Conservation (phyloP, 2,113 vertebrate genomes). For the Ophthalmolycus amberensis region DNA sequence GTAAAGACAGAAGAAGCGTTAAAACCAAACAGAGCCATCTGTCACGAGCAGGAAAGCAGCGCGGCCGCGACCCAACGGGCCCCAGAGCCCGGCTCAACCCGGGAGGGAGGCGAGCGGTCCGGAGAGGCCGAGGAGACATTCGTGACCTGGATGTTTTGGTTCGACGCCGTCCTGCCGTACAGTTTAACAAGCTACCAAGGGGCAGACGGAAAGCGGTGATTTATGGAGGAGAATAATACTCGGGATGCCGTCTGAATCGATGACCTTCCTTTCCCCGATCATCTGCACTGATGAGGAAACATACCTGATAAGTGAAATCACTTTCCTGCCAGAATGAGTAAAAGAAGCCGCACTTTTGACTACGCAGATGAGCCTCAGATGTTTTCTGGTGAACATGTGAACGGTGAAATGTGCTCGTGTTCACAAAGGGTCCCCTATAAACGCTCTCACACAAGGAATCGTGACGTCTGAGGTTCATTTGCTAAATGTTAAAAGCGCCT, state of each 20-base stretch:
- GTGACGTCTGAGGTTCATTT: conserved; percentile 59
- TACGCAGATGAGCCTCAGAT: conserved; percentile 37
- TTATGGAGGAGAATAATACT: background rate
- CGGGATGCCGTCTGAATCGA: conserved; percentile 7
- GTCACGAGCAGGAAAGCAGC: conserved; percentile 22
- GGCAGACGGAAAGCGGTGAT: background rate
- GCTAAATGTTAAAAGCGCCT: conserved; percentile 15
- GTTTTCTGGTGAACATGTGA: background rate
- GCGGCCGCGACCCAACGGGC: conserved; percentile 46
- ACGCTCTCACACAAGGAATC: conserved; percentile 26
- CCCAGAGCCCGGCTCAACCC: conserved; percentile 27
- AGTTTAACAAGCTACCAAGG: conserved; percentile 13
- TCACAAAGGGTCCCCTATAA: conserved; percentile 23
- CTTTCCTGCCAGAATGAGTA: conserved; percentile 17
- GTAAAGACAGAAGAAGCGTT: background rate
- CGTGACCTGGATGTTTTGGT: conserved; percentile 49
- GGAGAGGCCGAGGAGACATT: conserved; percentile 52
- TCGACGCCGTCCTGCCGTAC: conserved; percentile 8
- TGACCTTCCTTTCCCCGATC: background rate
- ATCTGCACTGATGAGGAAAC: conserved; percentile 8
- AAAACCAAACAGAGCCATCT: conserved; percentile 45
- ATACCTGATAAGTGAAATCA: conserved; percentile 27
- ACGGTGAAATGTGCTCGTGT: conserved; percentile 26
- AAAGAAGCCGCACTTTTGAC: background rate
- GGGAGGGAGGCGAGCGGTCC: conserved; percentile 19